Base-by-base conservation (phyloP, 2,888 invertebrate species). In the Agrochola litura region DNA sequence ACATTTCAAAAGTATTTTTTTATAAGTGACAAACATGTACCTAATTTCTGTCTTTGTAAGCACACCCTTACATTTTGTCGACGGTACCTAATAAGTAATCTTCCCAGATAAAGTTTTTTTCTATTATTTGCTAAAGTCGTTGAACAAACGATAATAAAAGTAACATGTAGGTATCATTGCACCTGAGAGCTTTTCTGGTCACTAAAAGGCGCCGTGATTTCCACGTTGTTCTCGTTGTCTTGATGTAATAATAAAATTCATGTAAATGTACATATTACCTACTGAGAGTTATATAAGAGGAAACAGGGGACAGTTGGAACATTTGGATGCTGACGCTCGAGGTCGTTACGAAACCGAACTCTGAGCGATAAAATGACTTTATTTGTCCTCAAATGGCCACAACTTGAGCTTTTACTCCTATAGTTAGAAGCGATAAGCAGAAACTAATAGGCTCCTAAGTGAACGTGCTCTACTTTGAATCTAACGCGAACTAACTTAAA, bases 351-450 rank as follows among this genome's bases (percentile, higher is more conserved):
- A 73, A 75, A 69, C 82, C 69, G 37, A 82, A 66, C 54, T 60
- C 58, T 65, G 22, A 22, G 60, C 74, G 12, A 75, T 84, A 70
- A 85, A 82, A 78, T 73, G 2, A 82, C 43, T 64, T 85, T 77
- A 77, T 74, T 82, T 75, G 65, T 56, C 63, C 46, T 72, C 61
- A 82, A 82, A 73, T 63, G 74, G 49, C 43, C 5, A 67, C 52
- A 66, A 67, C 37, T 77, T 77, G n/a, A 70, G 74, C 61, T 63
- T 77, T 77, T 54, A 78, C 69, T 82, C 19, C 63, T 22, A 22
- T 49, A 66, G 61, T 78, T 74, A 46, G 66, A 56, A 66, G 41
- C 56, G 58, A 64, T 78, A 68, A 22, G 46, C 66, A 49, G 6
- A 79, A 73, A 46, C 16, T 2, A 70, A 79, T 60, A 67, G 67